Conservation (phyloP, 2,797 vertebrate genomes). For the Microcaecilia unicolor region DNA sequence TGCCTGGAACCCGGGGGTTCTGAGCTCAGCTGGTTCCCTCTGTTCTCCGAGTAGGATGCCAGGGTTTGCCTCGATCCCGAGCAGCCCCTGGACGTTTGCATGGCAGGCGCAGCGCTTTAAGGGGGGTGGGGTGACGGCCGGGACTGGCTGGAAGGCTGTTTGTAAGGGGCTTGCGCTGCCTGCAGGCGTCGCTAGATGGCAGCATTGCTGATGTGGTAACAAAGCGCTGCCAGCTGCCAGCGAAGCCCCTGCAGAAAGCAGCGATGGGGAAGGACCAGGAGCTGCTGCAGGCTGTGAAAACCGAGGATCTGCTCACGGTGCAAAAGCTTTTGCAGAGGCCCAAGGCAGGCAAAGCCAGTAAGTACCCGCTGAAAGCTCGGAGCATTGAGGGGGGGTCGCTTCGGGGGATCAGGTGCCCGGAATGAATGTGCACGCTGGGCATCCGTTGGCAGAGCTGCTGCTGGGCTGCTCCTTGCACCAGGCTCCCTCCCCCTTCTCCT, state of each 20-base stretch:
- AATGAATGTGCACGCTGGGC: neutral
- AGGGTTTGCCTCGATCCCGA: no score
- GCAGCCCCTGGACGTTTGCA: no score
- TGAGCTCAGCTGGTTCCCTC: no score
- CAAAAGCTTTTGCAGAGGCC: slow-evolving; percentile 96
- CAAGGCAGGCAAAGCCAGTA: slow-evolving; percentile 90
- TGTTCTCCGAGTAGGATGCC: no score
- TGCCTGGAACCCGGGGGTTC: no score
- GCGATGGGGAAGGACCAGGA: slow-evolving; percentile 96
- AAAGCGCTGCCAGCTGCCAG: no score
- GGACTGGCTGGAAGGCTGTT: no score
- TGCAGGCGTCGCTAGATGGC: neutral
- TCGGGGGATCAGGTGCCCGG: no score
- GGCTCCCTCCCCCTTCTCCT: accelerated
- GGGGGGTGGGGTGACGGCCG: no score
- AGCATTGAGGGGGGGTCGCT: neutral
- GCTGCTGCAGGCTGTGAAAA: slow-evolving; percentile 95
- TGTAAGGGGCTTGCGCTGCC: no score
- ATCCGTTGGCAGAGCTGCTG: slow-evolving; percentile 5
- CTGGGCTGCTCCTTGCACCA: neutral
- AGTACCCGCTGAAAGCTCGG: slow-evolving; percentile 46
- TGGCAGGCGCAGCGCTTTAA: no score
- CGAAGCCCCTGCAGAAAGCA: no score
- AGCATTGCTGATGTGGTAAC: neutral
- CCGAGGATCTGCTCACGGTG: slow-evolving; percentile 88